Base-by-base conservation (phyloP, 2,113 vertebrate genomes). In the Lepus americanus region DNA sequence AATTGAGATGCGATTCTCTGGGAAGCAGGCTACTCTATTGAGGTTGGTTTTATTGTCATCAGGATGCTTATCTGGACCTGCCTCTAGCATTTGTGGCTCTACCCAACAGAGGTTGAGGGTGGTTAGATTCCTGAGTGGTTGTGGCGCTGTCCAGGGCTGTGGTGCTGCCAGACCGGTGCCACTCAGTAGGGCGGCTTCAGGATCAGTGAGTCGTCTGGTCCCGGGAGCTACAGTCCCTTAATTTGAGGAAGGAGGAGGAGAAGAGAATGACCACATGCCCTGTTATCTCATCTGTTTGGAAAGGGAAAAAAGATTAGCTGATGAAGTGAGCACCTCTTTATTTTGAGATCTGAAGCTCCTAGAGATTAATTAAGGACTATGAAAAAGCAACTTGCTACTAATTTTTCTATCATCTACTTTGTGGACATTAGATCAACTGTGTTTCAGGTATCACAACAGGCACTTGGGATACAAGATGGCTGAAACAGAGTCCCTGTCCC, bases 51-150 rank as follows among this genome's bases (percentile, higher is more conserved):
- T 78, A 39, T 78, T 78, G 51, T 87, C 63, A 9, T 44, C 67
- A 25, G 25, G 16, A 36, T 0, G 78, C 14, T 19, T 59, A 6
- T 70, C 44, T 70, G 80, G 12, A 22, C 64, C 66, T 61, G 11
- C 36, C 33, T 93, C 76, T 87, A 88, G 61, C 29, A 66, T 83
- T 83, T 73, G 49, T 78, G 23, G n/a, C 33, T 89, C 59, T 87
- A 53, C 59, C 36, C 39, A 51, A 27, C 1, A 22, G 39, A 13
- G 51, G 19, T 90, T 93, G 76, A 90, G 27, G 61, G 49, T 72
- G 7, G 8, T 19, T 8, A 77, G 51, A 83, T 74, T 86, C 44
- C 10, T 17, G n/a, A n/a, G n/a, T 33, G 25, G 29, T 16, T 36
- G 9, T 70, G 82, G 33, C 4, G 77, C 92, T 73, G 25, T 72